These are phyloP conservation scores for Loris lydekkerianus DNA, from an alignment of 2,797 vertebrate genomes.

Conservation along the genomic window DNA sequence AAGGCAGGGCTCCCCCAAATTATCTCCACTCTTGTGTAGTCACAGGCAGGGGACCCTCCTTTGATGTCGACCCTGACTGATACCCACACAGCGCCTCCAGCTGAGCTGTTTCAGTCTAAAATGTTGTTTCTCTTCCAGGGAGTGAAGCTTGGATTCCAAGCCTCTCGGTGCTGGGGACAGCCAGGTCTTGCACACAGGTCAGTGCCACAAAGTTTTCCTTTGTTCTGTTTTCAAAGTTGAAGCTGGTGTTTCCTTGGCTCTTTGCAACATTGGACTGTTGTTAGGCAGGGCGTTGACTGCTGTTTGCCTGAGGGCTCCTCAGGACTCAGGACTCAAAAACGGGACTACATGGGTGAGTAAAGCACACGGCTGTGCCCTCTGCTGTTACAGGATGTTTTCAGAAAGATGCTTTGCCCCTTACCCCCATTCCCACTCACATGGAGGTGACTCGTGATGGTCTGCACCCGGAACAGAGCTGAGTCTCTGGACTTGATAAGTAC, in stretches of 20 bases:
- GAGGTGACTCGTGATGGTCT: rapidly evolving
- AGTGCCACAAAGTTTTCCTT: not conserved
- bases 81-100: rapidly evolving
- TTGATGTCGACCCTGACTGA: rapidly evolving
- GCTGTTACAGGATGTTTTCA: rapidly evolving
- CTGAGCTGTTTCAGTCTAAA: rapidly evolving
- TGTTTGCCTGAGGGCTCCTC: no score
- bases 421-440: rapidly evolving
- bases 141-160: rapidly evolving
- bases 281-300: rapidly evolving
- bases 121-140: slow-evolving; percentile 31
- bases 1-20: no score
- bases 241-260: rapidly evolving
- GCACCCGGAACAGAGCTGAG: not conserved
- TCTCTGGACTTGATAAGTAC: rapidly evolving
- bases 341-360: rapidly evolving
- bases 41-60: rapidly evolving
- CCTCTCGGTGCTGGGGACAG: not conserved
- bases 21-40: rapidly evolving
- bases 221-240: rapidly evolving
- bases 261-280: not conserved
- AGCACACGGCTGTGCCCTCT: rapidly evolving
- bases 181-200: slow-evolving; percentile 5
- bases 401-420: no score
- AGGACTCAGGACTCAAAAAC: not conserved